Base-by-base conservation (phyloP, 2,888 invertebrate genomes). In the Microplitis manilae region DNA sequence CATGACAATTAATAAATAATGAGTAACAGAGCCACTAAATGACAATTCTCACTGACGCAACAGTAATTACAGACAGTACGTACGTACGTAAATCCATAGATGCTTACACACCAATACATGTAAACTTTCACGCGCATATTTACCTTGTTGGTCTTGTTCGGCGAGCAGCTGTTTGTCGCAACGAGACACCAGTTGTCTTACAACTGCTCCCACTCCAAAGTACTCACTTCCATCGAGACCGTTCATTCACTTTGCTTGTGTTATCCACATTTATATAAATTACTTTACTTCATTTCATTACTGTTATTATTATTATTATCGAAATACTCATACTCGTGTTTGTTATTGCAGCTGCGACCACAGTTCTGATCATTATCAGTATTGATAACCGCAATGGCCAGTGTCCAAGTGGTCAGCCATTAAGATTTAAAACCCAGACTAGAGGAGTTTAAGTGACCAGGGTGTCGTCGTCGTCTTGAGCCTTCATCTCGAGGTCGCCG, bases 91-190 rank as follows among this genome's bases (percentile, higher is more conserved):
- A 30, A 30, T 30, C 30, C 30, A 30, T 30, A 30, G 30, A 68
- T 41, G 15, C 7, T 9, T 41, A 41, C 20, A 68, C n/a, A 41
- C 6, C 40, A 7, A 40, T 15, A 39, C 40, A 38, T 30, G 30
- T 4, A 15, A 41, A 70, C 20, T 15, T 60, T n/a, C 39, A 68
- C 65, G 73, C 68, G 75, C 60, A 76, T 62, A 82, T 84, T 76
- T 78, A 85, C 84, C 84, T 83, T 80, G 68, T 79, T 79, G 77
- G 72, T 73, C 83, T 82, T 80, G 80, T 77, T 76, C 79, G 82
- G 77, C 80, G 80, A 80, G 81, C 83, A 84, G 80, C 82, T 79
- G 83, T 79, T 79, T 78, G 82, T 84, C 78, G 77, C 78, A 79
- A 79, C 79, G 79, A 76, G 76, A 75, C 80, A 77, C 77, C 76